Percentiles rank a stretch among this genome's conserved stretches.
Evolutionary conservation across 1,140 invertebrate species (phyloP).

Genomic region (Lysiphlebus fabarum): DNA sequence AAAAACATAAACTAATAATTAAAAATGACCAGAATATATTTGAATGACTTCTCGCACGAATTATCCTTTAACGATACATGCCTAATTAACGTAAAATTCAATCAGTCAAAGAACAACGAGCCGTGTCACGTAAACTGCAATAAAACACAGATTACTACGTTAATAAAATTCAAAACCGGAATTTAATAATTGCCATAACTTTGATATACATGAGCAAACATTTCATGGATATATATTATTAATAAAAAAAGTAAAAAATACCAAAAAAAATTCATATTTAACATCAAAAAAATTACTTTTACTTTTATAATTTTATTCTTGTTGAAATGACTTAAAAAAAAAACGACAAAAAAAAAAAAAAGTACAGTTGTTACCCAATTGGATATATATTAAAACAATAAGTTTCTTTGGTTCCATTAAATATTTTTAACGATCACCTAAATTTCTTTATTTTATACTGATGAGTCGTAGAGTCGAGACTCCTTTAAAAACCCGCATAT

Average conservation of each 20-base stretch:
- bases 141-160: not conserved
- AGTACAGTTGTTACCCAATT: too few species aligned
- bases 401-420: slow-evolving; percentile 45
- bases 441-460: slow-evolving; percentile 57
- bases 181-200: slow-evolving; percentile 1
- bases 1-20: slow-evolving; percentile 29
- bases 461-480: slow-evolving; percentile 46
- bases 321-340: too few species aligned
- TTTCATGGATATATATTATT: too few species aligned
- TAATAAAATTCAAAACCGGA: slow-evolving; percentile 4
- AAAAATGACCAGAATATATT: slow-evolving; percentile 22
- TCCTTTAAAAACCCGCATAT: slow-evolving; percentile 51
- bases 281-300: too few species aligned
- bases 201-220: too few species aligned
- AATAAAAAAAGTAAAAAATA: too few species aligned
- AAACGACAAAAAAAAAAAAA: too few species aligned
- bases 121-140: slow-evolving; percentile 8
- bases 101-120: slow-evolving; percentile 40
- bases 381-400: too few species aligned
- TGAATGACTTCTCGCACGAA: slow-evolving; percentile 34
- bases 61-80: slow-evolving; percentile 41
- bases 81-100: slow-evolving; percentile 50
- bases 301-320: too few species aligned
- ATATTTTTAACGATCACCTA: slow-evolving; percentile 54
- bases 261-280: too few species aligned